Conservation (phyloP, 2,113 vertebrate genomes). For the Sardina pilchardus region DNA sequence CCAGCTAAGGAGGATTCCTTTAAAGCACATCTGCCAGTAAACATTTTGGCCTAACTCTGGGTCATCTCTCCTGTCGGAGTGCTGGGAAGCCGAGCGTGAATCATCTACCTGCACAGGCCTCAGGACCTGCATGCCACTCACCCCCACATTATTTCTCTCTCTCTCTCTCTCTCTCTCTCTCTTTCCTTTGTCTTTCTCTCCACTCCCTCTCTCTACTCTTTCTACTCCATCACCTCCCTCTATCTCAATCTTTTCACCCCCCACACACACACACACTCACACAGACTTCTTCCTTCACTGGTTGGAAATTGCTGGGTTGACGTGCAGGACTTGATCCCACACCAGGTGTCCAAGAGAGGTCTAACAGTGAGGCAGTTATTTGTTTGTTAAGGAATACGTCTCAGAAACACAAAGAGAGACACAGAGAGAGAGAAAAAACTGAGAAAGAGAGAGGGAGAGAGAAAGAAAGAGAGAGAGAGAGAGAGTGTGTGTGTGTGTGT, state of each 20-base stretch:
- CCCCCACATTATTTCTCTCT: slow-evolving; percentile 58
- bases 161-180: slow-evolving; percentile 61
- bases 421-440: no score
- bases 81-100: slow-evolving; percentile 79
- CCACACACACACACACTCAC: neutral
- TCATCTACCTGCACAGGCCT: slow-evolving; percentile 83
- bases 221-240: neutral
- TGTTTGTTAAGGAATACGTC: neutral
- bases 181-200: slow-evolving; percentile 51
- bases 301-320: slow-evolving; percentile 51
- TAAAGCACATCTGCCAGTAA: slow-evolving; percentile 97
- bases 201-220: slow-evolving; percentile 19
- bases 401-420: no score
- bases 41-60: slow-evolving; percentile 94
- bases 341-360: neutral
- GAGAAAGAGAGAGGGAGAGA: no score
- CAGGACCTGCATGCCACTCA: slow-evolving; percentile 79
- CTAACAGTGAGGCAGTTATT: neutral
- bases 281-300: neutral
- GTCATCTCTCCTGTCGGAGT: slow-evolving; percentile 86
- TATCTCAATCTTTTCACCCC: neutral
- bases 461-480: no score
- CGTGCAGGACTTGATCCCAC: slow-evolving; percentile 17
- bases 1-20: slow-evolving; percentile 93
- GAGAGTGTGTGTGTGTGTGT: neutral